Conservation (phyloP, 2,888 invertebrate species). For the Junonia oenone region DNA sequence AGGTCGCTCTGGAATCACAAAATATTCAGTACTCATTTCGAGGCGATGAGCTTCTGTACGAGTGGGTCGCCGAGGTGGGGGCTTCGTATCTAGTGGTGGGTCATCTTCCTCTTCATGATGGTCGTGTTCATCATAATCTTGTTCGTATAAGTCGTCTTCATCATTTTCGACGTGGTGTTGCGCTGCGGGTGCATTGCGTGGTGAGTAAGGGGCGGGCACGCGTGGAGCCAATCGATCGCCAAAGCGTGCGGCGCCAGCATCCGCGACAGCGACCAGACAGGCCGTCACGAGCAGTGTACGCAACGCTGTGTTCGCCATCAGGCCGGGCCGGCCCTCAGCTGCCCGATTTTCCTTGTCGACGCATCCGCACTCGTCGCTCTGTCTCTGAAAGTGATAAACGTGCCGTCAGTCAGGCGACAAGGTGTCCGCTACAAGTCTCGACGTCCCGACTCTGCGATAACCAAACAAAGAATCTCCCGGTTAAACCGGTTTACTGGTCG, state of each 20-base stretch:
- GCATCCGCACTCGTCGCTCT: conserved; percentile 49
- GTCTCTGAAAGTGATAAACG: conserved; percentile 54
- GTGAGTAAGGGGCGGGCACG: conserved; percentile 61
- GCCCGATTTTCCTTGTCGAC: conserved; percentile 48
- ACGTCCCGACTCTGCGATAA: conserved; percentile 51
- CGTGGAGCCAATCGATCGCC: conserved; percentile 66
- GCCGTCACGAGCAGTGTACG: conserved; percentile 56
- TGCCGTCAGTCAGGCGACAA: conserved; percentile 42
- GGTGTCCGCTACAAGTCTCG: conserved; percentile 40
- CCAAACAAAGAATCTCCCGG: conserved; percentile 60
- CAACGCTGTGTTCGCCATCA: conserved; percentile 57
- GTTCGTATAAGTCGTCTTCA: conserved; percentile 56
- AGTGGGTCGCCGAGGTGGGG: conserved; percentile 55
- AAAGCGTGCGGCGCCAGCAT: conserved; percentile 55
- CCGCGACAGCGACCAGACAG: conserved; percentile 50
- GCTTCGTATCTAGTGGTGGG: conserved; percentile 42
- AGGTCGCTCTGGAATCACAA: conserved; percentile 83
- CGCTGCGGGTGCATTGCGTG: conserved; percentile 50
- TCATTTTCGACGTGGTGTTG: conserved; percentile 48
- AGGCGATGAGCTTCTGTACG: conserved; percentile 77
- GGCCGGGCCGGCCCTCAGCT: conserved; percentile 65
- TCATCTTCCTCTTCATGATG: conserved; percentile 44
- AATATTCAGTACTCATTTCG: conserved; percentile 92
- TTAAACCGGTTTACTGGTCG: conserved; percentile 63
- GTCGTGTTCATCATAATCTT: conserved; percentile 53